Evolutionary conservation across 2,113 vertebrate genomes (phyloP).

Genomic region (Grammomys dolichurus): DNA sequence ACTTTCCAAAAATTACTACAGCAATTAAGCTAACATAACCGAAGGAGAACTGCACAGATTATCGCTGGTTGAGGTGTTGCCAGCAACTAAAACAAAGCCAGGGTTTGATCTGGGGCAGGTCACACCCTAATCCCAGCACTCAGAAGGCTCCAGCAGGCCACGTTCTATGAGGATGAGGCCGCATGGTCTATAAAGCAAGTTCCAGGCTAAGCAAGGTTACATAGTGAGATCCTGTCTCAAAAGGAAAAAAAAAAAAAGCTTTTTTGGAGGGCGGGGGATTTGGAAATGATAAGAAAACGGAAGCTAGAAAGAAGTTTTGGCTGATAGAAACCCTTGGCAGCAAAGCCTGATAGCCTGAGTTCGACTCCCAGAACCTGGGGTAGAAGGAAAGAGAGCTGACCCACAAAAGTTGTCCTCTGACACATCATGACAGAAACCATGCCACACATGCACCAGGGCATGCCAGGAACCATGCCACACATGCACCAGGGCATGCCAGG

Average conservation of each 20-base stretch:
- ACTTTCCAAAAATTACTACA: not conserved
- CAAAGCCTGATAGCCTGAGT: too few relatives aligned
- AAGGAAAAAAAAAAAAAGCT: not conserved
- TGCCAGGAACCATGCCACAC: not conserved
- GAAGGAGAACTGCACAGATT: not conserved
- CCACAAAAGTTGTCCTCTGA: not conserved
- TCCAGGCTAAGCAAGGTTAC: not conserved
- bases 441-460: not conserved
- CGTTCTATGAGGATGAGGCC: not conserved
- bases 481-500: not conserved
- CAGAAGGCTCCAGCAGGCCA: not conserved
- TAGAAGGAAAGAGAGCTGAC: too few relatives aligned
- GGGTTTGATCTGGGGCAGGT: not conserved
- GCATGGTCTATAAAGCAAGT: not conserved
- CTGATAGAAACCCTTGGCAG: not conserved
- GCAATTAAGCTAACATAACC: slow-evolving; percentile 3
- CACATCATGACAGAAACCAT: not conserved
- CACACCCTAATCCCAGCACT: not conserved
- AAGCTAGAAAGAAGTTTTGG: not conserved
- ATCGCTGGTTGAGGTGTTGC: not conserved
- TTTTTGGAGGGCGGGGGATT: not conserved
- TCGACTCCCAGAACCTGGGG: not conserved
- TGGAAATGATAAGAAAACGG: not conserved
- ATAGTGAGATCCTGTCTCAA: not conserved
- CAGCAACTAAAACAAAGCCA: not conserved